Percentiles rank a stretch among this genome's conserved stretches.
phyloP scores from a whole-genome alignment of 2,888 invertebrate species.

The Eupelmus urozonus region DNA sequence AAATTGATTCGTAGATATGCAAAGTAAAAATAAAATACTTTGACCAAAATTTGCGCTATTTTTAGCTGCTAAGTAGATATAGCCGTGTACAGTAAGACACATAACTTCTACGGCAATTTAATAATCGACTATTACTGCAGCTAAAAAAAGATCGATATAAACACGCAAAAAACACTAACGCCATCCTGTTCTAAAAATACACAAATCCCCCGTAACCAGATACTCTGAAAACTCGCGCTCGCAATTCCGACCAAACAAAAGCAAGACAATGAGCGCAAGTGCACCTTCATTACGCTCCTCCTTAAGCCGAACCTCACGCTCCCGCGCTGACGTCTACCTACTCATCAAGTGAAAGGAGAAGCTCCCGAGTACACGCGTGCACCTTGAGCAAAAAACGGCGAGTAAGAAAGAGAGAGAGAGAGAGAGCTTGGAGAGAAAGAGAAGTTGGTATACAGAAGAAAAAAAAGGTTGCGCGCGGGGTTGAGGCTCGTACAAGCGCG shows the following conservation, averaged over 20 bases:
- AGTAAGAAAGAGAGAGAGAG: not conserved
- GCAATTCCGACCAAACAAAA: not conserved
- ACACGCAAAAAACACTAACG: too few relatives aligned
- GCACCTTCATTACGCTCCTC: not conserved
- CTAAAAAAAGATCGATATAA: too few relatives aligned
- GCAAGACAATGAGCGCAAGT: not conserved
- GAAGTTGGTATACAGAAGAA: not conserved
- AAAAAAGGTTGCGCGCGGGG: not conserved
- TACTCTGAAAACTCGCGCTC: too few relatives aligned
- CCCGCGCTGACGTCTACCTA: not conserved
- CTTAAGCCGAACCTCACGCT: not conserved
- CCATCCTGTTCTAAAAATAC: too few relatives aligned
- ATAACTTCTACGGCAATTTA: too few relatives aligned
- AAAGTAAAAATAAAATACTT: too few relatives aligned
- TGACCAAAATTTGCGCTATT: too few relatives aligned
- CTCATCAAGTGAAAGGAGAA: conserved; percentile 25
- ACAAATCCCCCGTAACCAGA: too few relatives aligned
- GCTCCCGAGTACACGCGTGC: not conserved
- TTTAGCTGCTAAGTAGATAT: too few relatives aligned
- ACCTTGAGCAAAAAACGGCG: conserved; percentile 18
- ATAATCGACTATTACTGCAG: too few relatives aligned
- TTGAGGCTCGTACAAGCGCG: not conserved
- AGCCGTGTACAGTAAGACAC: too few relatives aligned
- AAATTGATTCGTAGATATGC: too few relatives aligned
- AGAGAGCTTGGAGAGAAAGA: not conserved